Percentiles rank a stretch among this genome's conserved stretches.
phyloP scores from a whole-genome alignment of 2,888 invertebrate genomes.

The Oligia strigilis region DNA sequence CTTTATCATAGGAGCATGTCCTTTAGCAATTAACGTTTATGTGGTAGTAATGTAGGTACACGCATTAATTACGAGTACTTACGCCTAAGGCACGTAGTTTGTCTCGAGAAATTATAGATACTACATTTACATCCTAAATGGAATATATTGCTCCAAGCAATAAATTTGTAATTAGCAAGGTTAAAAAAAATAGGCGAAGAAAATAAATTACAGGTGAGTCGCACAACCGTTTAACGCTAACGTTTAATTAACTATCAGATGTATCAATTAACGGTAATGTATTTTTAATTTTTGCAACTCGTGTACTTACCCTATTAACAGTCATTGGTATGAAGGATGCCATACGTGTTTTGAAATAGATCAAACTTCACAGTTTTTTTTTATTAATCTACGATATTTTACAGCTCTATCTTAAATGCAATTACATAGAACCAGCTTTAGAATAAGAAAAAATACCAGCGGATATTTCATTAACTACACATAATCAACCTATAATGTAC shows the following conservation, averaged over 20 bases:
- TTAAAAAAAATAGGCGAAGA: slow-evolving; percentile 1
- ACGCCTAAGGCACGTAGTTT: slow-evolving; percentile 30
- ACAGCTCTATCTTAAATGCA: background rate
- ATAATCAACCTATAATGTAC: background rate
- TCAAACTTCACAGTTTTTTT: background rate
- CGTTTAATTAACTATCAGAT: slow-evolving; percentile 40
- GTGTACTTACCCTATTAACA: background rate
- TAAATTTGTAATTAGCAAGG: slow-evolving; percentile 22
- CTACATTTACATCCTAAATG: background rate
- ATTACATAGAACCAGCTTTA: background rate
- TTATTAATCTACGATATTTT: background rate
- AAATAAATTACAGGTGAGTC: slow-evolving; percentile 32
- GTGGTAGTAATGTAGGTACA: slow-evolving; percentile 15
- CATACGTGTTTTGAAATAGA: background rate
- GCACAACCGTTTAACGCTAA: slow-evolving; percentile 39
- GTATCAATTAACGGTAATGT: slow-evolving; percentile 40
- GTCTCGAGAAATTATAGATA: slow-evolving; percentile 30
- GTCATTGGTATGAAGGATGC: background rate
- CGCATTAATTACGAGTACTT: slow-evolving; percentile 29
- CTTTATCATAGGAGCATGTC: slow-evolving; percentile 18
- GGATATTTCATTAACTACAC: background rate
- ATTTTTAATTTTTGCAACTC: slow-evolving; percentile 30
- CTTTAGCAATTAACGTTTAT: slow-evolving; percentile 35
- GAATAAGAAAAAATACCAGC: background rate
- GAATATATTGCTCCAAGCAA: slow-evolving; percentile 6